Base-by-base conservation (phyloP, 1,140 invertebrate genomes). In the Zaprionus taronus region DNA sequence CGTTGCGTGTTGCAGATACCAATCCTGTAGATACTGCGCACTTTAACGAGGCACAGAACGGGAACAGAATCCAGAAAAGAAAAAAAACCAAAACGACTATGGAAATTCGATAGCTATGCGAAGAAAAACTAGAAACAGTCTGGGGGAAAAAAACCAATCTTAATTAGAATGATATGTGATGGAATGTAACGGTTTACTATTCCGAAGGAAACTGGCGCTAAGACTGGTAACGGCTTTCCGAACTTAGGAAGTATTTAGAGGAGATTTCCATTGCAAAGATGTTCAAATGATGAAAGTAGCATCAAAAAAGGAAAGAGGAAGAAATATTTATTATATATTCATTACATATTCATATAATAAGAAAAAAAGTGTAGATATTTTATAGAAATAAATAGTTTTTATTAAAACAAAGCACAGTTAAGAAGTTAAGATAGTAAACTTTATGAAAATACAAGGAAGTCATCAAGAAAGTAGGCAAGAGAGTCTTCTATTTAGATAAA, bases 1-100 rank as follows among this genome's bases (percentile, higher is more conserved):
- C 72, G 53, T 70, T 83, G 85, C 85, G 85, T 89, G 85, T 90
- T 89, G 66, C 61, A 89, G 85, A 89, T 89, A 90, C 66, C 70
- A 66, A 89, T 89, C 85, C 81, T 7, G 9, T 53, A 49, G 28
- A 62, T 63, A 64, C 68, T 75, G 77, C 47, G 72, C 72, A 72
- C 51, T 70, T 70, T 41, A 36, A 53, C 14, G 22, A 38, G 31
- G 7, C 26, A 22, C 11, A 15, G 26, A 36, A 51, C 4, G 44
- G n/a, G 24, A 51, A 26, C 5, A 20, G 20, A 22, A n/a, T 22
- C 22, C 12, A 20, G n/a, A 9, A 74, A 53, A 22, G 17, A 72
- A 56, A 24, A 62, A 7, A 14, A 26, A n/a, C n/a, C 66, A 56
- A 62, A 70, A 56, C 24, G 41, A 38, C 11, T 60, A 75, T 82